phyloP scores from a whole-genome alignment of 2,113 vertebrate genomes.

The Sinosuthora webbiana region DNA sequence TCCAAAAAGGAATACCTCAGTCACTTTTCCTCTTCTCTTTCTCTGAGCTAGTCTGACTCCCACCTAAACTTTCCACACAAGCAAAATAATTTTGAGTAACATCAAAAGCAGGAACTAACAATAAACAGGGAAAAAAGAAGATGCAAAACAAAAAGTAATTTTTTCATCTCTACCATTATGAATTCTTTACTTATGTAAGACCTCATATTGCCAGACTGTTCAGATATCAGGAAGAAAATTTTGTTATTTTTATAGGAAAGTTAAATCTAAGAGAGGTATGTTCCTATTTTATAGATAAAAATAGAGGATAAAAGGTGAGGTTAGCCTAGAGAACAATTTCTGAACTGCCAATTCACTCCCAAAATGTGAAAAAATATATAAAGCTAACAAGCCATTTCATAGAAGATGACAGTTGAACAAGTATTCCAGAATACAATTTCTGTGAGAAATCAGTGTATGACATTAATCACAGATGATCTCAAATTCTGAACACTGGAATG shows the following conservation, averaged over 20 bases:
- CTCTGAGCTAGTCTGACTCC: not conserved
- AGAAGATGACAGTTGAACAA: not conserved
- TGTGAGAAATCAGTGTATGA: not conserved
- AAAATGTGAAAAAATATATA: not conserved
- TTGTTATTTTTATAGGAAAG: not conserved
- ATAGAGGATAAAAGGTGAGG: not conserved
- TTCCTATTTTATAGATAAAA: not conserved
- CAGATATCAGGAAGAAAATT: not conserved
- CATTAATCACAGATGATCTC: not conserved
- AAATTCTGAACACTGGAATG: not conserved
- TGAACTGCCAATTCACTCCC: not conserved
- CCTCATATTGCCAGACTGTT: not conserved
- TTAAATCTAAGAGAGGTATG: not conserved
- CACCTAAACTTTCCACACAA: not conserved
- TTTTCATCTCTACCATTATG: not conserved
- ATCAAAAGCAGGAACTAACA: not conserved
- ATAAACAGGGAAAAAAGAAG: not conserved
- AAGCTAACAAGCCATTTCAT: not conserved
- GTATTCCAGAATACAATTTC: not conserved
- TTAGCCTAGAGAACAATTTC: not conserved
- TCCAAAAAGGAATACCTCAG: not conserved
- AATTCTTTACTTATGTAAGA: not conserved
- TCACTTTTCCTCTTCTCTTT: not conserved
- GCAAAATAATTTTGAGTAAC: not conserved
- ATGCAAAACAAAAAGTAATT: not conserved